Evolutionary conservation across 2,113 vertebrate species (phyloP).

Genomic region (Pseudopodoces humilis): DNA sequence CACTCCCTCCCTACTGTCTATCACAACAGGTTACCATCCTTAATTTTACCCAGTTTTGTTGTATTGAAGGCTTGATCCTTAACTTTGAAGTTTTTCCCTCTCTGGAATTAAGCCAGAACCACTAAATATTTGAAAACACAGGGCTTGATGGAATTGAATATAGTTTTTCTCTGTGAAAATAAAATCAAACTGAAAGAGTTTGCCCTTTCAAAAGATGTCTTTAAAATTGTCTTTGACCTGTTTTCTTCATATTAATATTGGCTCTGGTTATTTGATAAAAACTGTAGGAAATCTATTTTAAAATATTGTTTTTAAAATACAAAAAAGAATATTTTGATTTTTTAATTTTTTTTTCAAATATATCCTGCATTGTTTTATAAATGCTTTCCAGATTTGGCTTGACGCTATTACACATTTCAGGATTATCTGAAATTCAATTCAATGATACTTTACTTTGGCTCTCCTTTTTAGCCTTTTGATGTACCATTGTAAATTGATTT

Average conservation of each 20-base stretch:
- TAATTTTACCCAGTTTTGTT: background rate
- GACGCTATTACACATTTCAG: background rate
- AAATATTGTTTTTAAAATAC: background rate
- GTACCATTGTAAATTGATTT: constrained; percentile 23
- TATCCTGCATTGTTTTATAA: constrained; percentile 23
- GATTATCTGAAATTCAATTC: constrained; percentile 20
- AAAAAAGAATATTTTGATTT: background rate
- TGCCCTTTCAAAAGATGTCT: background rate
- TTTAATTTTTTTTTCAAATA: background rate
- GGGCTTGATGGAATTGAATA: background rate
- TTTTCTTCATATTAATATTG: background rate
- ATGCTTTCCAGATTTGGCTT: constrained; percentile 35
- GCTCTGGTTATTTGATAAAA: background rate
- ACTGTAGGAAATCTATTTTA: background rate
- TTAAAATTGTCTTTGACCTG: background rate
- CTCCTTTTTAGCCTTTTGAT: background rate
- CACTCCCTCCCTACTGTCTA: background rate
- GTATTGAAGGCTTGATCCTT: background rate
- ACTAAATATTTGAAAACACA: constrained; percentile 36
- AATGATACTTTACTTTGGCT: constrained; percentile 45
- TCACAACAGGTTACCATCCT: background rate
- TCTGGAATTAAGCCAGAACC: constrained; percentile 33
- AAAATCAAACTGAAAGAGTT: constrained; percentile 39
- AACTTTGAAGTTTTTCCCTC: constrained; percentile 26
- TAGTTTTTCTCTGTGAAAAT: background rate